Conservation (phyloP, 2,888 invertebrate genomes). For the Drosophila acutilabella region DNA sequence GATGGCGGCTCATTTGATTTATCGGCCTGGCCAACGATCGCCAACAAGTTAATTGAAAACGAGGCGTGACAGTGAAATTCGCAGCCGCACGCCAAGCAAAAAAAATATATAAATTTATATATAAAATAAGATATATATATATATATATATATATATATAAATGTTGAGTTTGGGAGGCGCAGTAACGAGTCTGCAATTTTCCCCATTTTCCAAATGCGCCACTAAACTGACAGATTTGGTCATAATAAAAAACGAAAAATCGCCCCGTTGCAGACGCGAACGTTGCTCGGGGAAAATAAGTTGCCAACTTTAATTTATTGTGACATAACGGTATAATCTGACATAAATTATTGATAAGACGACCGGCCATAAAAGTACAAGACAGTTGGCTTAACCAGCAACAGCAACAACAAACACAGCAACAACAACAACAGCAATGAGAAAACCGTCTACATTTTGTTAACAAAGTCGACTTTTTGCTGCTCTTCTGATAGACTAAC, state of each 20-base stretch:
- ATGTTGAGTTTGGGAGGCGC: not conserved
- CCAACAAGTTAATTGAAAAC: conserved; percentile 79
- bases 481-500: conserved; percentile 20
- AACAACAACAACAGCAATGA: conserved; percentile 29
- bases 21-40: conserved; percentile 66
- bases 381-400: conserved; percentile 76
- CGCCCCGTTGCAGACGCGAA: conserved; percentile 13
- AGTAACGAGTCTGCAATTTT: conserved; percentile 37
- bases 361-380: conserved; percentile 79
- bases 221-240: conserved; percentile 82
- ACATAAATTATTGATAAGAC: conserved; percentile 84
- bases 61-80: conserved; percentile 80
- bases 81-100: conserved; percentile 71
- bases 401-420: conserved; percentile 34
- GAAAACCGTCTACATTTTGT: conserved; percentile 2
- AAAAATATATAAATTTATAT: not conserved
- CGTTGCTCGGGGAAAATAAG: conserved; percentile 75
- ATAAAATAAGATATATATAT: not conserved
- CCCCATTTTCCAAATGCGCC: conserved; percentile 78
- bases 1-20: conserved; percentile 67
- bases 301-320: conserved; percentile 84
- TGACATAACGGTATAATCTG: conserved; percentile 84
- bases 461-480: conserved; percentile 24
- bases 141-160: not conserved
- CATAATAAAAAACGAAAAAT: conserved; percentile 72